phyloP scores from a whole-genome alignment of 2,113 vertebrate genomes.

The Halichoerus grypus region DNA sequence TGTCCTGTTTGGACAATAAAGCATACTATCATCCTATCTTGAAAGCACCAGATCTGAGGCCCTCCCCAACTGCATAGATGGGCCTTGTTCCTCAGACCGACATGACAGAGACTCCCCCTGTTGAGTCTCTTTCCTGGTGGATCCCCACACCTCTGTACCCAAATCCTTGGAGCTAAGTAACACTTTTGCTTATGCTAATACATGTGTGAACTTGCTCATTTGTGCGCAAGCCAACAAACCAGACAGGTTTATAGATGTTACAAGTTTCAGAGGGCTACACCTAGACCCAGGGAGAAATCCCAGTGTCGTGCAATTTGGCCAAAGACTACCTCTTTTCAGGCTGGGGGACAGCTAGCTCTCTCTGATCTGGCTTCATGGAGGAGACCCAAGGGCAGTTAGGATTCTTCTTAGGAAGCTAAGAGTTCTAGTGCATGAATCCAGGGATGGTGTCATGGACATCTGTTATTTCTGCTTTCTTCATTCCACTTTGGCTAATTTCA shows the following conservation, averaged over 20 bases:
- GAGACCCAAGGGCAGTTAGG: neutral
- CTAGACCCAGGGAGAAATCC: neutral
- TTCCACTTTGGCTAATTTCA: neutral
- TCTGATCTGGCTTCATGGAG: neutral
- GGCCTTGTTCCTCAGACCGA: neutral
- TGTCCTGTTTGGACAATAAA: neutral
- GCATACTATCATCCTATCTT: neutral
- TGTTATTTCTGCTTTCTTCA: neutral
- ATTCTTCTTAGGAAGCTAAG: neutral
- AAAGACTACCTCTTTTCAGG: neutral
- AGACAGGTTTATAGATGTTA: neutral
- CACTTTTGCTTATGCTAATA: slow-evolving; percentile 18
- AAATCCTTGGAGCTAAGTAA: neutral
- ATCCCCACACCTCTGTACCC: neutral
- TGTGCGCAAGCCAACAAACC: slow-evolving; percentile 37
- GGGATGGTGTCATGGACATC: neutral
- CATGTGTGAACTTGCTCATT: neutral
- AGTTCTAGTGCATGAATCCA: neutral
- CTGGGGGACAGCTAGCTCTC: neutral
- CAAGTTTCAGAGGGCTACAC: neutral
- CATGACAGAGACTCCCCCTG: neutral
- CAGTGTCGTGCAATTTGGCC: neutral
- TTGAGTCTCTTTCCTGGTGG: neutral
- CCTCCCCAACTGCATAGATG: neutral
- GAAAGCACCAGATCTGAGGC: neutral